Evolutionary conservation across 2,888 invertebrate species (phyloP), one percentile per base, ranked within the genome.

Genomic region (Oasisia sp.): DNA sequence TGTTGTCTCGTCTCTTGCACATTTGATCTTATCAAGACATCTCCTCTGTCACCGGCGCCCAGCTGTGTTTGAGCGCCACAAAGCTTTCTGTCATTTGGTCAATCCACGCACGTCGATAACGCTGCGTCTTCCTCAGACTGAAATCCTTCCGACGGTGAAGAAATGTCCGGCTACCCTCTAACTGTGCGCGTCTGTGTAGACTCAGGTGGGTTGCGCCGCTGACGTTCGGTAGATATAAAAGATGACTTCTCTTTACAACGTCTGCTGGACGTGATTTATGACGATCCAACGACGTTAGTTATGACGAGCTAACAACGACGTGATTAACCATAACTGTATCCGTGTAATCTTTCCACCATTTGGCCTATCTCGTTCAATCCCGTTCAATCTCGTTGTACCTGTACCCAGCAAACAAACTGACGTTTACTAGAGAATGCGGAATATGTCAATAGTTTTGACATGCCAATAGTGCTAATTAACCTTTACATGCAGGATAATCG

Each of bases 1-100:
- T 74, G 74, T 74, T 74, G 74, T 74, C 74, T 74, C 74, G 74
- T 74, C 74, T n/a, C 74, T 19, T 74, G 74, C 27, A 74, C 74
- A 74, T 74, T 74, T 74, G 74, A 7, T 74, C 74, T 74, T 74
- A 74, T 74, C 74, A 74, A n/a, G 74, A 74, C 74, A 27, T 27
- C n/a, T 74, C 74, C 5, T n/a, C 74, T 74, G 74, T 74, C 74
- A 74, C 27, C 27, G 74, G 74, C 74, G n/a, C 74, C 74, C 74
- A 74, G 74, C 74, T 74, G 74, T 19, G 74, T 74, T 27, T 19
- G n/a, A 19, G 19, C 27, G 74, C 74, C 74, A 74, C 74, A 74
- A 74, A 74, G 74, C n/a, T 74, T 2, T 19, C 74, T 74, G 74
- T 74, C 74, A 74, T 74, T n/a, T 27, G n/a, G 9, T 14, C 74